Evolutionary conservation across 2,113 vertebrate genomes (phyloP), one percentile per base, ranked within the genome.

Genomic region (Tychaedon coryphoeus): DNA sequence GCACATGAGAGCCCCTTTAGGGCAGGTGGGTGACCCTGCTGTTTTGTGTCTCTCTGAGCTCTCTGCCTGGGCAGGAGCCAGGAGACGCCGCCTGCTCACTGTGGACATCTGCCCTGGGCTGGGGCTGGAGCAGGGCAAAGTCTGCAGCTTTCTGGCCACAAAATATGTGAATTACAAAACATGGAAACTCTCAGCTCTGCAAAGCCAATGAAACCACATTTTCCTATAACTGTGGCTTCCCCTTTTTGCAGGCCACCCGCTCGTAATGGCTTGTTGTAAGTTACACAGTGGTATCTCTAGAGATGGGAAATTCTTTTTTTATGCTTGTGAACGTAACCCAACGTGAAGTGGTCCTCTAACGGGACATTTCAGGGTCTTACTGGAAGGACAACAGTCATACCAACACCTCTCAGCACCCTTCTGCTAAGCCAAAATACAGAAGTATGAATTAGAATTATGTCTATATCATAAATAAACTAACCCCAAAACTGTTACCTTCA

Each of bases 141-240:
- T 40, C 67, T 33, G 56, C 15, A 70, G 51, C 51, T 54, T 76
- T 73, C 62, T 95, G 77, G 26, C 34, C 90, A 86, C 71, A 57
- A 76, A 92, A 88, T 29, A 19, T 15, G 1, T 53, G 45, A 47
- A 38, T 95, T 94, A 92, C 92, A 77, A 95, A 96, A 94, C 58
- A 90, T 28, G 54, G 93, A 94, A 96, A 96, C 71, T 76, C 90
- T 87, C 87, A 90, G 81, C 93, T 93, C 78, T 94, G 96, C 95
- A 94, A 93, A 93, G 88, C 88, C 92, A 86, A 73, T 9, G 78
- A 86, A 97, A 93, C 93, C 92, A 76, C 94, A 80, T 93, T 96
- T 96, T 96, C 93, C 88, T 92, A 88, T 92, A 93, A 90, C 79
- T 1, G 67, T 58, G 90, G 58, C 94, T 97, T 94, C 94, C 82